Evolutionary conservation across 2,113 vertebrate genomes (phyloP).

Genomic region (Pseudorectes ferrugineus): DNA sequence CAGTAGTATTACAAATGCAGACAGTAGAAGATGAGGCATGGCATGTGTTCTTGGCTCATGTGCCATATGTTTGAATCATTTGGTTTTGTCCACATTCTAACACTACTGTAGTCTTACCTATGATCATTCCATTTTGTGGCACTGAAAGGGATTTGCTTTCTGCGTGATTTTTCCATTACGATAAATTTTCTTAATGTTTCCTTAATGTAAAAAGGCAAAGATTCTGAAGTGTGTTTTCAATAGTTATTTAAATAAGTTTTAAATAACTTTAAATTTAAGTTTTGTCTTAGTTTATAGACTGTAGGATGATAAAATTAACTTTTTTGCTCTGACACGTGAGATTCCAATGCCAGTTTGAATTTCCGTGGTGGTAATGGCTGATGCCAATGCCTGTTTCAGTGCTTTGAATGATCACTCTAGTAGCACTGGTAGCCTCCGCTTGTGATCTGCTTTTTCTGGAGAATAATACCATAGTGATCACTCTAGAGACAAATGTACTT

Average conservation of each 20-base stretch:
- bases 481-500: neutral
- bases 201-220: neutral
- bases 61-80: neutral
- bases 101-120: neutral
- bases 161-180: neutral
- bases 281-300: neutral
- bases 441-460: neutral
- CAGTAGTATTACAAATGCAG: neutral
- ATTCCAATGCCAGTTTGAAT: neutral
- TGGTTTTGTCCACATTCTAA: neutral
- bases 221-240: neutral
- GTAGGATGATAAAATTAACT: neutral
- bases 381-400: neutral
- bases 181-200: neutral
- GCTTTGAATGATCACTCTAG: neutral
- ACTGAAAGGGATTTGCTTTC: neutral
- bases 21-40: neutral
- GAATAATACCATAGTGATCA: neutral
- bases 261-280: neutral
- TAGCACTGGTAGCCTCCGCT: neutral
- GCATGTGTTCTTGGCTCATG: neutral
- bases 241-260: neutral
- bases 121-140: neutral
- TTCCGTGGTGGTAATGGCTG: neutral
- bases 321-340: neutral